A percentile compares a stretch with the other conserved stretches of the same genome.
Evolutionary conservation across 1,140 invertebrate species (phyloP).

Genomic region (Bicyclus anynana): DNA sequence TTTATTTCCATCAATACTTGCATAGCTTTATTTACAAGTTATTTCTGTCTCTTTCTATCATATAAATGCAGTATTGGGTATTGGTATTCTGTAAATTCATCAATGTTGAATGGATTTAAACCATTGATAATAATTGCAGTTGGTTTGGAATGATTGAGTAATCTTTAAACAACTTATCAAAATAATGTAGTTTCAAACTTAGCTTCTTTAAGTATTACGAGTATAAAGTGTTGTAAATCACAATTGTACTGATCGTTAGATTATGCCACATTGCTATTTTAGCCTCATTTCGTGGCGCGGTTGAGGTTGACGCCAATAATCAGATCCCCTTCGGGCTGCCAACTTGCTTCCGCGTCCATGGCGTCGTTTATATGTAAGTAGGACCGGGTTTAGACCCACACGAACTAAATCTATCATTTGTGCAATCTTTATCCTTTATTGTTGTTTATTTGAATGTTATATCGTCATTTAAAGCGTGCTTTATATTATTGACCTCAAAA

Average conservation of each 20-base stretch:
- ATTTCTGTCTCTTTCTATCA: too few relatives aligned
- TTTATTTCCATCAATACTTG: too few relatives aligned
- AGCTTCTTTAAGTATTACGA: background rate
- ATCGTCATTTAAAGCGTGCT: background rate
- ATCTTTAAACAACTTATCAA: too few relatives aligned
- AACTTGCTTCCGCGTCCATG: conserved; percentile 46
- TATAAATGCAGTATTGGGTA: too few relatives aligned
- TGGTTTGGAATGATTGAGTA: too few relatives aligned
- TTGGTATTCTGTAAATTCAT: too few relatives aligned
- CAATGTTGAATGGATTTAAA: too few relatives aligned
- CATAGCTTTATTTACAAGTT: too few relatives aligned
- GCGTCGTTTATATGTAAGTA: conserved; percentile 18
- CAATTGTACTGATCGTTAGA: conserved; percentile 19
- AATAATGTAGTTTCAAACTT: background rate
- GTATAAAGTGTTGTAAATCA: background rate
- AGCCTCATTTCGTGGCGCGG: conserved; percentile 28
- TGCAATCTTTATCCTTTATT: background rate
- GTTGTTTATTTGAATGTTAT: background rate
- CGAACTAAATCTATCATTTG: background rate
- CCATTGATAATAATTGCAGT: too few relatives aligned
- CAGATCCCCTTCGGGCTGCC: conserved; percentile 55
- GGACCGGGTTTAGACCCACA: background rate
- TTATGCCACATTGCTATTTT: conserved; percentile 39
- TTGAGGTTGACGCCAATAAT: conserved; percentile 50
- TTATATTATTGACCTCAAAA: background rate